Conservation (phyloP, 2,888 invertebrate species). For the Amiota minor region DNA sequence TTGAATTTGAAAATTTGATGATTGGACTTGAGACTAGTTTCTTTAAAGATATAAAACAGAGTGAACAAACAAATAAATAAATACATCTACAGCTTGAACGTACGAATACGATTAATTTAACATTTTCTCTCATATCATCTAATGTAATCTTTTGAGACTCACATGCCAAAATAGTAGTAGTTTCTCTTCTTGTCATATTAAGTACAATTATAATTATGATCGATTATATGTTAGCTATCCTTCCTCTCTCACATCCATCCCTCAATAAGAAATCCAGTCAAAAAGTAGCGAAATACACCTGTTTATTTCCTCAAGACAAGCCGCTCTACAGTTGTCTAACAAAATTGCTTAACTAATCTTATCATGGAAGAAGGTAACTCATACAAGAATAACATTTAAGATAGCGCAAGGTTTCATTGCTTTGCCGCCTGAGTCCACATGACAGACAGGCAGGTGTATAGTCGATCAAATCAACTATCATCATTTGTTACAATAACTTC, state of each 20-base stretch:
- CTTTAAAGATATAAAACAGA: too few relatives aligned
- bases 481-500: slow-evolving; percentile 27
- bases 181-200: slow-evolving; percentile 47
- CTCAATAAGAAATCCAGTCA: not conserved
- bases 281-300: slow-evolving; percentile 8
- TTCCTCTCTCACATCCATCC: not conserved
- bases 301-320: not conserved
- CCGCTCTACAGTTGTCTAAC: not conserved
- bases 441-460: slow-evolving; percentile 20
- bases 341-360: slow-evolving; percentile 29
- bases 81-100: too few relatives aligned
- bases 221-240: slow-evolving; percentile 42
- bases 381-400: not conserved
- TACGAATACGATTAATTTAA: too few relatives aligned
- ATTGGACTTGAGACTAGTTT: too few relatives aligned
- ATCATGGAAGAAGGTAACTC: not conserved
- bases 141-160: too few relatives aligned
- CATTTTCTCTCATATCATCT: too few relatives aligned
- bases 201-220: slow-evolving; percentile 57
- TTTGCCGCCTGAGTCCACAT: not conserved
- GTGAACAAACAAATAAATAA: too few relatives aligned
- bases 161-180: not conserved
- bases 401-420: not conserved
- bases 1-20: too few relatives aligned
- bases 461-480: not conserved